Evolutionary conservation across 1,140 invertebrate genomes (phyloP).

Genomic region (Drosophila serrata): DNA sequence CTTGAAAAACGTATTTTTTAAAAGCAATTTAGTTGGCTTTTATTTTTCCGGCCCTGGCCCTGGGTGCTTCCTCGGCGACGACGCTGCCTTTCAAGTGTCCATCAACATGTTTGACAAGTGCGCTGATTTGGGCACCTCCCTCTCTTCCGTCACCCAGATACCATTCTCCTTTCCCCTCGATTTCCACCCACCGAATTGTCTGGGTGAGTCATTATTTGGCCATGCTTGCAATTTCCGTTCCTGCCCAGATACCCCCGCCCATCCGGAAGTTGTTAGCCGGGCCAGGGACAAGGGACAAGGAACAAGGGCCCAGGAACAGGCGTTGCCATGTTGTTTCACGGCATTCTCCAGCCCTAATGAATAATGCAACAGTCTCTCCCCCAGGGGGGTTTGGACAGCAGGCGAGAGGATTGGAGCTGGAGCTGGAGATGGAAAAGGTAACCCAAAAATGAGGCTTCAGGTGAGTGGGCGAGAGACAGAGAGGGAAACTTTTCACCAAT

Average conservation of each 20-base stretch:
- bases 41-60: background rate
- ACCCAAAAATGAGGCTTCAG: slow-evolving; percentile 36
- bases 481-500: slow-evolving; percentile 59
- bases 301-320: background rate
- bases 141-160: background rate
- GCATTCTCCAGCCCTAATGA: slow-evolving; percentile 59
- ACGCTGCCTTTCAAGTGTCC: slow-evolving; percentile 77
- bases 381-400: slow-evolving; percentile 25
- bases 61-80: slow-evolving; percentile 20
- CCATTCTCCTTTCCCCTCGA: background rate
- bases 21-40: slow-evolving; percentile 71
- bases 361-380: slow-evolving; percentile 70
- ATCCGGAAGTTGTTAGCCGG: slow-evolving; percentile 54
- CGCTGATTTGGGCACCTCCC: slow-evolving; percentile 63
- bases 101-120: slow-evolving; percentile 80
- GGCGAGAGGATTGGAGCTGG: slow-evolving; percentile 17
- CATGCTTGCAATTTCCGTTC: slow-evolving; percentile 79
- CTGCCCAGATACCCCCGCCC: background rate
- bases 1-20: background rate
- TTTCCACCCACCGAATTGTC: slow-evolving; percentile 33
- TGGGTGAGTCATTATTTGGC: slow-evolving; percentile 80
- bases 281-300: slow-evolving; percentile 9
- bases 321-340: slow-evolving; percentile 52
- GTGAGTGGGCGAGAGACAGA: background rate
- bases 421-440: slow-evolving; percentile 18